phyloP scores from a whole-genome alignment of 1,140 invertebrate genomes.

The Cotesia typhae region DNA sequence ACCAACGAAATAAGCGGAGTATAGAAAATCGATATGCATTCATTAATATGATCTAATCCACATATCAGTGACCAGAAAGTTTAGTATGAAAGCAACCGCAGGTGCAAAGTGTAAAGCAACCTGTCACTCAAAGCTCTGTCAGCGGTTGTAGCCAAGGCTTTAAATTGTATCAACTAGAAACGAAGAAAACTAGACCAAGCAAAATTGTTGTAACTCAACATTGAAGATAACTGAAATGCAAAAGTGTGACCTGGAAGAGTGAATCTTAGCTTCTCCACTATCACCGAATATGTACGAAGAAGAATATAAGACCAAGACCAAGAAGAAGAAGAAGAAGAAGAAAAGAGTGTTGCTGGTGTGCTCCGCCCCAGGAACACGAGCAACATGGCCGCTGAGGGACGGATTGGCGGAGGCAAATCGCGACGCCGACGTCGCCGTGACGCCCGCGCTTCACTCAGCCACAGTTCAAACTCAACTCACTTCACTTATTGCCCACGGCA shows the following conservation, averaged over 20 bases:
- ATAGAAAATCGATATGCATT: too few relatives aligned
- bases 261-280: too few relatives aligned
- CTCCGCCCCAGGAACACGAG: slow-evolving; percentile 63
- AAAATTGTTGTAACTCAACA: not conserved
- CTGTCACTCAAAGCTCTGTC: too few relatives aligned
- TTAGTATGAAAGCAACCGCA: too few relatives aligned
- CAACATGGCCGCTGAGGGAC: slow-evolving; percentile 65
- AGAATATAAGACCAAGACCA: not conserved
- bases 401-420: slow-evolving; percentile 61
- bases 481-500: slow-evolving; percentile 27
- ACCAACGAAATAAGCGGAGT: too few relatives aligned
- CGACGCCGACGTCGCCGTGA: slow-evolving; percentile 62
- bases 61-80: too few relatives aligned
- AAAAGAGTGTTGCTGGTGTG: slow-evolving; percentile 38
- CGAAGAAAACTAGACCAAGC: too few relatives aligned
- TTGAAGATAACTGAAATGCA: not conserved
- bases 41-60: too few relatives aligned
- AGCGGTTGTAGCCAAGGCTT: too few relatives aligned
- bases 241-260: too few relatives aligned
- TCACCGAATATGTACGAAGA: not conserved
- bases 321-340: slow-evolving; percentile 9
- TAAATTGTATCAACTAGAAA: too few relatives aligned
- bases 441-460: slow-evolving; percentile 62
- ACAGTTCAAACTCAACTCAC: slow-evolving; percentile 38
- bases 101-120: too few relatives aligned